A percentile compares a stretch with the other conserved stretches of the same genome.
Conservation (phyloP, 1,140 invertebrate genomes). For the Cyrtorhinus lividipennis region DNA sequence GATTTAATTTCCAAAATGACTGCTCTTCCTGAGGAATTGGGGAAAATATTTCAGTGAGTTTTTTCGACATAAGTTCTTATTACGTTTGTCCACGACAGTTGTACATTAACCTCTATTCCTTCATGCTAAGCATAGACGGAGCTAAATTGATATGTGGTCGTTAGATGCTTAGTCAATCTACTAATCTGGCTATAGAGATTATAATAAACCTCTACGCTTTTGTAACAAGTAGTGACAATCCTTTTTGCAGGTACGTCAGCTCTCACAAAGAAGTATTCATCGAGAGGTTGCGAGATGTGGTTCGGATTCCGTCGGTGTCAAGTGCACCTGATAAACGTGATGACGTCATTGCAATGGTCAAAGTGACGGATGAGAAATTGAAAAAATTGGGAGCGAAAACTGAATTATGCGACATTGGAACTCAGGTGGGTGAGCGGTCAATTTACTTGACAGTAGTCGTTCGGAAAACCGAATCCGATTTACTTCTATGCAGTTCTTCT, state of each 20-base stretch:
- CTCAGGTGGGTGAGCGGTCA: conserved; percentile 32
- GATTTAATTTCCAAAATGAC: background rate
- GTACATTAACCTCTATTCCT: background rate
- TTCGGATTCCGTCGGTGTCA: conserved; percentile 93
- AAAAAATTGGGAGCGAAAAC: conserved; percentile 58
- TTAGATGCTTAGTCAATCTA: too few species aligned
- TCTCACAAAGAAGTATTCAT: conserved; percentile 63
- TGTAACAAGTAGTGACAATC: too few species aligned
- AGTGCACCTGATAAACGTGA: conserved; percentile 63
- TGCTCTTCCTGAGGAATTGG: background rate
- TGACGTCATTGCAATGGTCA: conserved; percentile 60
- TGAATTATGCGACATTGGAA: conserved; percentile 67
- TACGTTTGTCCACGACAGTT: background rate
- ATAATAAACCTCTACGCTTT: too few species aligned
- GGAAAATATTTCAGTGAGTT: conserved; percentile 2
- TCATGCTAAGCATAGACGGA: background rate
- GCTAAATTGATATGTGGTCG: too few species aligned
- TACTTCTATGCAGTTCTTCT: too few species aligned
- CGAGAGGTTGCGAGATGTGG: conserved; percentile 62
- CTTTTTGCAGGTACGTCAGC: conserved; percentile 53
- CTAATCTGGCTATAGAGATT: too few species aligned
- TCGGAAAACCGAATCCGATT: too few species aligned
- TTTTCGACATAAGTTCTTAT: background rate
- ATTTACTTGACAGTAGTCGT: too few species aligned
- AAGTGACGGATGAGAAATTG: conserved; percentile 62